Evolutionary conservation across 2,888 invertebrate genomes (phyloP).

Genomic region (Boloria euphrosyne): DNA sequence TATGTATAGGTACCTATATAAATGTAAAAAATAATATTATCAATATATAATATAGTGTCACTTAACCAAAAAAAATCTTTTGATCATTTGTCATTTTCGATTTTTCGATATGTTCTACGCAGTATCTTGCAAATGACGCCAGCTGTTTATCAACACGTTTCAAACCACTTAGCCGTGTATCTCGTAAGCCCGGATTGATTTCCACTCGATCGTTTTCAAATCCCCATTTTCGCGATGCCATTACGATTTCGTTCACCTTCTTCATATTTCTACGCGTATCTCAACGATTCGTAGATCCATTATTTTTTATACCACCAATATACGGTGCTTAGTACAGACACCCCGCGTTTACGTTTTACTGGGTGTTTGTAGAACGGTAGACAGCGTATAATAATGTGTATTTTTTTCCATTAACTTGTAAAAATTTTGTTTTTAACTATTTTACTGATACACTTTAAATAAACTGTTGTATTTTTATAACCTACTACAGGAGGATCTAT

Average conservation of each 20-base stretch:
- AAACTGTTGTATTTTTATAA: not conserved
- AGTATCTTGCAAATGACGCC: slow-evolving; percentile 22
- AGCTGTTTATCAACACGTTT: slow-evolving; percentile 41
- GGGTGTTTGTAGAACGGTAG: slow-evolving; percentile 17
- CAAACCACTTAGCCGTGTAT: slow-evolving; percentile 46
- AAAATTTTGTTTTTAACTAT: not conserved
- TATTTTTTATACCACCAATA: slow-evolving; percentile 81
- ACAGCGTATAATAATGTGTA: slow-evolving; percentile 25
- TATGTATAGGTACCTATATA: too few relatives aligned
- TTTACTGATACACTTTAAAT: not conserved
- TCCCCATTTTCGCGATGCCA: slow-evolving; percentile 79
- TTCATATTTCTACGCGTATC: slow-evolving; percentile 82
- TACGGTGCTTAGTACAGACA: slow-evolving; percentile 72
- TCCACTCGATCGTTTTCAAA: slow-evolving; percentile 79
- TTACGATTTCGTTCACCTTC: slow-evolving; percentile 80
- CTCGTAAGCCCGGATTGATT: slow-evolving; percentile 72
- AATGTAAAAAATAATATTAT: too few relatives aligned
- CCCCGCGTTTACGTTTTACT: slow-evolving; percentile 59
- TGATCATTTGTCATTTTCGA: not conserved
- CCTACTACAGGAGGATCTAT: too few relatives aligned
- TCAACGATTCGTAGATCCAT: slow-evolving; percentile 80
- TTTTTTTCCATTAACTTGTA: not conserved
- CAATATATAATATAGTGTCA: too few relatives aligned
- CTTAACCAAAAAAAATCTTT: not conserved
- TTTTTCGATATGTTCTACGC: not conserved